Base-by-base conservation (phyloP, 2,888 invertebrate species). In the Trissoscelio sp. region DNA sequence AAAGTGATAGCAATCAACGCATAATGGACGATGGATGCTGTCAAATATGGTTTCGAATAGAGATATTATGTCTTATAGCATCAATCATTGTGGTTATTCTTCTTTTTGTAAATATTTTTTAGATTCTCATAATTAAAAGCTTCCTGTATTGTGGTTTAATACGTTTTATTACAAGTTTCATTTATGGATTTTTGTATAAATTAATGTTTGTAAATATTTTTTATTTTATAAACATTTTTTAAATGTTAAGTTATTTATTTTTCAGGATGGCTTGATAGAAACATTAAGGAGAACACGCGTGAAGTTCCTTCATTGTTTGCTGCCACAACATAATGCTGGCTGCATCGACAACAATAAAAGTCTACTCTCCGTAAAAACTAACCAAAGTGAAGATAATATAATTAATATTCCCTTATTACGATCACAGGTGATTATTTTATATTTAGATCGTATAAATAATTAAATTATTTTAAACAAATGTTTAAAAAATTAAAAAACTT, bases 231-330 rank as follows among this genome's bases (percentile, higher is more conserved):
- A n/a, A n/a, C n/a, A n/a, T n/a, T n/a, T n/a, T n/a, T n/a, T n/a
- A n/a, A n/a, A n/a, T n/a, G n/a, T n/a, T n/a, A n/a, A n/a, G 24
- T 24, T 4, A 28, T 22, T 22, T 34, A 34, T 42, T 66, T 92
- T 92, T 6, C 90, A 96, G 95, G 99, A 99, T 91, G 97, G 97
- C 34, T 93, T 99, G 4, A 95, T 98, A 77, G 98, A 98, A 91
- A 97, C 97, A 1, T 89, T 99, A 75, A 93, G 97, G 3, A 94
- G 98, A 79, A 97, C 97, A 31, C 95, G 96, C 89, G 92, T 97
- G 57, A 96, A 97, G 91, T 99, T 98, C 91, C 95, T 98, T 20
- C 96, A 96, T 88, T 97, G 97, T 89, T 92, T 96, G 84, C 92
- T 98, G 92, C 95, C 98, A 86, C 94, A 95, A 92, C 94, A 96